Evolutionary conservation across 2,113 vertebrate species (phyloP).

Genomic region (Kryptolebias marmoratus): DNA sequence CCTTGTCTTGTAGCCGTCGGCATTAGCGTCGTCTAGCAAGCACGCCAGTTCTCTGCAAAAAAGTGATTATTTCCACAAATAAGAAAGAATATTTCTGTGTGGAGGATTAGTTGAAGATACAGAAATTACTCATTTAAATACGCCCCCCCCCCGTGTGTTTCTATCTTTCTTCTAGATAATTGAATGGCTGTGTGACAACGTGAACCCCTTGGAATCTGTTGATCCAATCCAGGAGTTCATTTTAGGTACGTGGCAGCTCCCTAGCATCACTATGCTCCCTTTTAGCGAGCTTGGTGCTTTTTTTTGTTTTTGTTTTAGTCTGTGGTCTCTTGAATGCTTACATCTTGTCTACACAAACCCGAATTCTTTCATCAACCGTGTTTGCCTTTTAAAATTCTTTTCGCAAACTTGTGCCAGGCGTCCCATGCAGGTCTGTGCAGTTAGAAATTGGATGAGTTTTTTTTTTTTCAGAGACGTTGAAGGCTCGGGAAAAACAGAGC

Average conservation of each 20-base stretch:
- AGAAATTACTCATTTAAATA: not conserved
- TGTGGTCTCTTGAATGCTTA: slow-evolving; percentile 9
- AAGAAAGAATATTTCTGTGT: no score
- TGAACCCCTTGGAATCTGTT: slow-evolving; percentile 84
- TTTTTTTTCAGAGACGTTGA: slow-evolving; percentile 18
- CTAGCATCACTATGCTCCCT: slow-evolving; percentile 11
- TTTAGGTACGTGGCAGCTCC: slow-evolving; percentile 83
- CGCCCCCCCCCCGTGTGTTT: slow-evolving; percentile 27
- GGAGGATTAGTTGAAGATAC: not conserved
- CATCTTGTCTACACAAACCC: slow-evolving; percentile 35
- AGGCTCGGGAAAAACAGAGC: slow-evolving; percentile 3
- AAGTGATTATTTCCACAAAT: no score
- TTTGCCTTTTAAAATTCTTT: slow-evolving; percentile 36
- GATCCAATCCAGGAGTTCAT: slow-evolving; percentile 96
- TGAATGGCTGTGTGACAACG: slow-evolving; percentile 89
- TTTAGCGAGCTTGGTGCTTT: slow-evolving; percentile 6
- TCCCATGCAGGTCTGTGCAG: slow-evolving; percentile 3
- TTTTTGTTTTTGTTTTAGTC: slow-evolving; percentile 24
- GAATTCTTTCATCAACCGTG: slow-evolving; percentile 31
- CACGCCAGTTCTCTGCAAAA: no score
- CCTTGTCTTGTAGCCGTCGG: no score
- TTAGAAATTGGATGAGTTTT: slow-evolving; percentile 27
- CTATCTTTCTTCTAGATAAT: slow-evolving; percentile 81
- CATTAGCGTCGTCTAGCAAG: no score
- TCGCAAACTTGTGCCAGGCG: not conserved